Evolutionary conservation across 2,797 vertebrate genomes (phyloP).

Genomic region (Lerista edwardsae): DNA sequence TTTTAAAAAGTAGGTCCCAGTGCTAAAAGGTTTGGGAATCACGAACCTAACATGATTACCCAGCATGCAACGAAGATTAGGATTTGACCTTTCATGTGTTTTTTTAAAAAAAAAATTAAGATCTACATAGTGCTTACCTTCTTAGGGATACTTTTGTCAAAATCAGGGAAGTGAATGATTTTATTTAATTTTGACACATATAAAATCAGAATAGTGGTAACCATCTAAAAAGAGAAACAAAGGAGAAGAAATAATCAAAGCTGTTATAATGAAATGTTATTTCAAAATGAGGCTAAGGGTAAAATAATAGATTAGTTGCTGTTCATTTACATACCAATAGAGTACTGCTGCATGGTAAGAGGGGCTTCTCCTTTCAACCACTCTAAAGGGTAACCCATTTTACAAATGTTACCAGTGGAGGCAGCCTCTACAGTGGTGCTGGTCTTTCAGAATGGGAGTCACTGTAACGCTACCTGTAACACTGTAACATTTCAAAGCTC

Average conservation of each 20-base stretch:
- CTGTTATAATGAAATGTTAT: neutral
- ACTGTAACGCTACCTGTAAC: neutral
- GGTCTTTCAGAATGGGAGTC: neutral
- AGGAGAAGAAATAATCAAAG: neutral
- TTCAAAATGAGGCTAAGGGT: neutral
- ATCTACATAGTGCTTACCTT: slow-evolving; percentile 78
- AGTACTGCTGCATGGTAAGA: neutral
- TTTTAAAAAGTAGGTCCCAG: too few species aligned
- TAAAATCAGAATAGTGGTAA: slow-evolving; percentile 86
- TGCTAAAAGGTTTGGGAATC: too few species aligned
- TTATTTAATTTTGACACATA: slow-evolving; percentile 86
- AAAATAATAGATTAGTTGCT: neutral
- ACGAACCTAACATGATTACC: neutral
- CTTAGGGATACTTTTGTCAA: slow-evolving; percentile 82
- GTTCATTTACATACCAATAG: neutral
- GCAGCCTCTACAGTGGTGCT: neutral
- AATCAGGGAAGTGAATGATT: slow-evolving; percentile 88
- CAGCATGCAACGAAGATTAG: neutral
- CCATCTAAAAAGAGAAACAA: slow-evolving; percentile 83
- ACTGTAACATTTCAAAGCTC: too few species aligned
- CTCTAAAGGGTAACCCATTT: neutral
- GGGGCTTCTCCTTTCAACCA: neutral
- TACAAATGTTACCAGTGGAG: neutral
- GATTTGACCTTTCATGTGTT: neutral
- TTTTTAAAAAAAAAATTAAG: neutral